Conservation (phyloP, 2,797 vertebrate species). For the Sorex maritimensis region DNA sequence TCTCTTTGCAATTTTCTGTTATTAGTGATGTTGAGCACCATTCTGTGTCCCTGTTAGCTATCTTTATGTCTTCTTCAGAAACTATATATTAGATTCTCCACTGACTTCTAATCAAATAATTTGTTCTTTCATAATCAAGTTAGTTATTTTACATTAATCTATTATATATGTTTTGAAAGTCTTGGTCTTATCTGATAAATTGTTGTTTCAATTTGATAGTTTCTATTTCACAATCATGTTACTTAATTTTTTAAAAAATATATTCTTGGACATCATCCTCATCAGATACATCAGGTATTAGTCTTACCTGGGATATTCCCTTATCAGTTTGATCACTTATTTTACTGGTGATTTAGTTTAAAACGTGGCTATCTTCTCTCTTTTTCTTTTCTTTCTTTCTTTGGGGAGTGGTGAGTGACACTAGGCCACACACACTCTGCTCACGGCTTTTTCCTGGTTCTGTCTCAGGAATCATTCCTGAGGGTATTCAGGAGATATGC, state of each 20-base stretch:
- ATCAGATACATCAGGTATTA: not conserved
- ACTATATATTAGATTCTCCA: not conserved
- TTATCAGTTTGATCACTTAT: conserved; percentile 22
- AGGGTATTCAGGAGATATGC: too few species aligned
- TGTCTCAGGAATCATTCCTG: too few species aligned
- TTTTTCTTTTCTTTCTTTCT: too few species aligned
- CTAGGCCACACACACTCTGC: too few species aligned
- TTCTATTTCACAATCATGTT: not conserved
- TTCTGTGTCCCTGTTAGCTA: not conserved
- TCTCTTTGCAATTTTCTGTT: not conserved
- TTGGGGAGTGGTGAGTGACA: too few species aligned
- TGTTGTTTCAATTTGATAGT: not conserved
- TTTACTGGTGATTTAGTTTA: not conserved
- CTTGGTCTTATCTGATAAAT: not conserved
- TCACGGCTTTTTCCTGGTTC: too few species aligned
- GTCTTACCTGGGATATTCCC: not conserved
- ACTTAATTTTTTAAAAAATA: not conserved
- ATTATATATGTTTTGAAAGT: not conserved
- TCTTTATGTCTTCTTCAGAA: not conserved
- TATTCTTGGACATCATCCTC: not conserved
- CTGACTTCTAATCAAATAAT: not conserved
- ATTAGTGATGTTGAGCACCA: not conserved
- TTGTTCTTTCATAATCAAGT: not conserved
- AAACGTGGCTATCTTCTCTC: not conserved
- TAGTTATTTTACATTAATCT: not conserved